Base-by-base conservation (phyloP, 1,140 invertebrate genomes). In the Trichonephila clavata region DNA sequence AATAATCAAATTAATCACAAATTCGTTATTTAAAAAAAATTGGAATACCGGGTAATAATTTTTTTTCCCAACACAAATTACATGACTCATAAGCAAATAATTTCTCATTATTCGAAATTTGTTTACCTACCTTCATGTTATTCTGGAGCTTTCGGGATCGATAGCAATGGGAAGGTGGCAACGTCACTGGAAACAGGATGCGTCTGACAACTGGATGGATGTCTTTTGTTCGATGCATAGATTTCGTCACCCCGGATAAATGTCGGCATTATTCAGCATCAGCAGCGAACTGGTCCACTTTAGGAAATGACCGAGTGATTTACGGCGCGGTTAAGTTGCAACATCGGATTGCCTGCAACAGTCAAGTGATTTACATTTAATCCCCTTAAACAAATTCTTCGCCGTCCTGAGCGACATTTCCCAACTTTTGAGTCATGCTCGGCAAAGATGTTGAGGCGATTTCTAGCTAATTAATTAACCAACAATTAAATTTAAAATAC, bases 91-190 rank as follows among this genome's bases (percentile, higher is more conserved):
- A 24, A 5, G 21, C 7, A 7, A 21, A 21, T 8, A 65, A 24
- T 65, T 24, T 65, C 21, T 32, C 3, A 10, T 14, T 0, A 59
- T 50, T 84, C 57, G 57, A 57, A 84, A 84, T 57, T 32, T 14
- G 32, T 61, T 27, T 60, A 61, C 86, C 6, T 87, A 87, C 86
- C 86, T 21, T 63, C 86, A 87, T 87, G 86, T 87, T 87, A 32
- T 87, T 87, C n/a, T 57, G 21, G 50, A 39, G 24, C 39, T 6
- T 39, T 39, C 32, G n/a, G 39, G 32, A 63, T n/a, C 59, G 60
- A 87, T 21, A 87, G 27, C 16, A 87, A 59, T 59, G 7, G 81
- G 57, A 57, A 84, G 68, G 14, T 32, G 5, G 24, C 43, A 83
- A 50, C 80, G 86, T 63, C 60, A 60, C 61, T 59, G 21, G 39